phyloP scores from a whole-genome alignment of 2,113 vertebrate species.

The Nothocercus nigrocapillus region DNA sequence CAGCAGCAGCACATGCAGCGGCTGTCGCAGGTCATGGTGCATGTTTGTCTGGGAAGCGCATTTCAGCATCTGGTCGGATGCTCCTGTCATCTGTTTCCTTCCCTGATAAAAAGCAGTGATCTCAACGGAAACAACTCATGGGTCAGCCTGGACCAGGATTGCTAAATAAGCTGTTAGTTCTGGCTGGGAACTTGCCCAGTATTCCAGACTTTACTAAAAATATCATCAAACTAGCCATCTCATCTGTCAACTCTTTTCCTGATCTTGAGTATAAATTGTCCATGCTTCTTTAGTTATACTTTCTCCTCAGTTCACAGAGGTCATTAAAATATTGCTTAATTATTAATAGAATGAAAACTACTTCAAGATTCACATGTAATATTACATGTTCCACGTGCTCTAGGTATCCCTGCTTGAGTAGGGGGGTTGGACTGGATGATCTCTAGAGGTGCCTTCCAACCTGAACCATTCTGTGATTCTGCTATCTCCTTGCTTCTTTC shows the following conservation, averaged over 20 bases:
- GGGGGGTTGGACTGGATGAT: too few relatives aligned
- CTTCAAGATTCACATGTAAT: neutral
- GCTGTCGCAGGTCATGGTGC: accelerated
- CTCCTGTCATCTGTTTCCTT: neutral
- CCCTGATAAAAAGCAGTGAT: neutral
- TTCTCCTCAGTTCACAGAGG: neutral
- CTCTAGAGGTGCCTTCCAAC: too few relatives aligned
- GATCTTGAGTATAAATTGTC: neutral
- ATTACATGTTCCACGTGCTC: too few relatives aligned
- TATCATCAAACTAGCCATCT: neutral
- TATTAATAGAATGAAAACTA: neutral
- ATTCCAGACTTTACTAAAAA: neutral
- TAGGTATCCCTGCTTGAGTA: too few relatives aligned
- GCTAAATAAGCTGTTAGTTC: neutral
- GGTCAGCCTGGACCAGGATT: neutral
- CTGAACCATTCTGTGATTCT: too few relatives aligned
- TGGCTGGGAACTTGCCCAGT: neutral
- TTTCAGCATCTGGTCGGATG: neutral
- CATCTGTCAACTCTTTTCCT: neutral
- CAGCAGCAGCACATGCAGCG: accelerated
- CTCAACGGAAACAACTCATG: neutral
- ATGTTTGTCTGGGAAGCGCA: neutral
- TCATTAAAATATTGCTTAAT: neutral
- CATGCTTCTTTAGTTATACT: neutral
- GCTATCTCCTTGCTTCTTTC: neutral